Evolutionary conservation across 1,140 invertebrate species (phyloP).

Genomic region (Dinoponera quadriceps): DNA sequence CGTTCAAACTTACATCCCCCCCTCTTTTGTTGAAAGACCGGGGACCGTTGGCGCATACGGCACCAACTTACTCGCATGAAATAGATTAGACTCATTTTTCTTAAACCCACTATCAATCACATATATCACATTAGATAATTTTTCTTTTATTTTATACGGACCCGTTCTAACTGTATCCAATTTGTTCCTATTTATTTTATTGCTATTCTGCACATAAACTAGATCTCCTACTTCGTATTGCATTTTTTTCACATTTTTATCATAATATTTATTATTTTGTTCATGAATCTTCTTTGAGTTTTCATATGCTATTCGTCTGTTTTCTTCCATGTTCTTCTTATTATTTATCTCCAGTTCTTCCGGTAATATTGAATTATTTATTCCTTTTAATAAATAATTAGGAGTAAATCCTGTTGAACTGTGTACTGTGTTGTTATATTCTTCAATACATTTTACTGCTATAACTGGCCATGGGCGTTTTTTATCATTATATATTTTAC

Average conservation of each 20-base stretch:
- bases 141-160: constrained; percentile 47
- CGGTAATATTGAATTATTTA: constrained; percentile 48
- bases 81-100: constrained; percentile 39
- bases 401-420: constrained; percentile 64
- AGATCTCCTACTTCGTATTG: constrained; percentile 47
- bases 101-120: constrained; percentile 28
- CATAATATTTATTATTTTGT: constrained; percentile 47
- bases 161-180: constrained; percentile 44
- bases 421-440: constrained; percentile 66
- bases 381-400: constrained; percentile 60
- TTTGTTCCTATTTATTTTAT: constrained; percentile 54
- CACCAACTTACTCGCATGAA: constrained; percentile 21
- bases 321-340: constrained; percentile 22
- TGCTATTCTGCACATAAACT: constrained; percentile 52
- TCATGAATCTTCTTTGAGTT: constrained; percentile 47
- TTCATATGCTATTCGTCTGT: constrained; percentile 48
- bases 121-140: constrained; percentile 53
- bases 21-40: background rate
- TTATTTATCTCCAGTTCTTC: constrained; percentile 38
- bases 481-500: constrained; percentile 36
- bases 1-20: constrained; percentile 45
- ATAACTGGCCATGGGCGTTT: constrained; percentile 52
- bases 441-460: constrained; percentile 61
- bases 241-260: constrained; percentile 37
- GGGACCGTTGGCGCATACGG: background rate